Conservation (phyloP, 2,113 vertebrate genomes). For the Pluvialis apricaria region DNA sequence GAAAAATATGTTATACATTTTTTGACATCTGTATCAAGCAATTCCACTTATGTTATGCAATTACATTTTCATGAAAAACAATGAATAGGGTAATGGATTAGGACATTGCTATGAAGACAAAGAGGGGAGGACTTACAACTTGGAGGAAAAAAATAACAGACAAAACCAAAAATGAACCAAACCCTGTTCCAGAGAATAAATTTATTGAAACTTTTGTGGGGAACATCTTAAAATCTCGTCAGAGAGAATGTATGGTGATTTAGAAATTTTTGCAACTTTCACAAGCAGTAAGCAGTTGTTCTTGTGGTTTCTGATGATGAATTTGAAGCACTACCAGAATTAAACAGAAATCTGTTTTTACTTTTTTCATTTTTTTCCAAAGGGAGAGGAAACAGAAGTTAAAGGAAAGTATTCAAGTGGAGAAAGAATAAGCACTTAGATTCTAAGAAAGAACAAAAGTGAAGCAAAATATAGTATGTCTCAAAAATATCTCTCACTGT, state of each 20-base stretch:
- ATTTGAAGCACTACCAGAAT: background rate
- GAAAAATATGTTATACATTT: background rate
- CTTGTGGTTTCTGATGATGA: background rate
- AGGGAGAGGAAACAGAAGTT: background rate
- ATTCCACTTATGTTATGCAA: background rate
- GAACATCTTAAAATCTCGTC: background rate
- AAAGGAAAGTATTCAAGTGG: background rate
- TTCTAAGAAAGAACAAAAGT: background rate
- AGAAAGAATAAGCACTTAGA: background rate
- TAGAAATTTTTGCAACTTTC: background rate
- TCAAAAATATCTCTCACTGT: background rate
- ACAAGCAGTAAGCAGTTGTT: background rate
- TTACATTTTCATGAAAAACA: background rate
- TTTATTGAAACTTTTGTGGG: background rate
- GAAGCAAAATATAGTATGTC: background rate
- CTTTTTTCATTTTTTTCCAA: background rate
- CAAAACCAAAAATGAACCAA: background rate
- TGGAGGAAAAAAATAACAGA: fast-evolving
- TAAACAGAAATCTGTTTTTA: background rate
- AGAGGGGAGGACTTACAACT: background rate
- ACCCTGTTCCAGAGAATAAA: background rate
- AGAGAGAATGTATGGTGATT: background rate
- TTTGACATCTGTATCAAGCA: background rate
- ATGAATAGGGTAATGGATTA: background rate
- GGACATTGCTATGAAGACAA: background rate